Evolutionary conservation across 53 echinoderm and acorn worm genomes (phyloP).

Genomic region (Crossaster papposus): DNA sequence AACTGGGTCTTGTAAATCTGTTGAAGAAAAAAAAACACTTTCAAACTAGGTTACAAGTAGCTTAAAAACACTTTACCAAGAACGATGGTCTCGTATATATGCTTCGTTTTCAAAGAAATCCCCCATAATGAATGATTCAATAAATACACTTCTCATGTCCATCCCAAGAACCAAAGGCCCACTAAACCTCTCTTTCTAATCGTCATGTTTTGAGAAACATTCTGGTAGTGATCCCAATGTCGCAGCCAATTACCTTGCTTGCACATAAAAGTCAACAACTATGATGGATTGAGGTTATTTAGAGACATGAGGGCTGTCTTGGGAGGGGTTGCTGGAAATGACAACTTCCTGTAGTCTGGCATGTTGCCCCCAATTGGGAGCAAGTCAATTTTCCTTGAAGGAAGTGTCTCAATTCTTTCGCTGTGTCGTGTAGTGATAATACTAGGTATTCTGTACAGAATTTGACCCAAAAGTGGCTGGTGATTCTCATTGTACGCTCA

Average conservation of each 20-base stretch:
- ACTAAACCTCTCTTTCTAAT: background rate
- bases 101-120: no score
- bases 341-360: constrained; percentile 3
- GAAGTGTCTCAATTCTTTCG: background rate
- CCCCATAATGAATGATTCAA: no score
- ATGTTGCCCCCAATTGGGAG: background rate
- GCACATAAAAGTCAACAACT: background rate
- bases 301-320: background rate
- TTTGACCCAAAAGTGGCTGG: no score
- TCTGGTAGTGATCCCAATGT: background rate
- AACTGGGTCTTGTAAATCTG: no score
- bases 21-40: no score
- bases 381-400: background rate
- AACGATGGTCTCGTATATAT: no score
- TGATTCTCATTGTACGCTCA: no score
- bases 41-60: no score
- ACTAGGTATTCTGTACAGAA: no score
- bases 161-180: no score
- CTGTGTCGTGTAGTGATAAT: background rate
- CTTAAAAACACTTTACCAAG: no score
- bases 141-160: no score
- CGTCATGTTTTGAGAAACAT: background rate
- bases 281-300: background rate
- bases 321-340: constrained; percentile 9
- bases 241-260: background rate